Evolutionary conservation across 2,888 invertebrate species (phyloP).

Genomic region (Drosophila putrida): DNA sequence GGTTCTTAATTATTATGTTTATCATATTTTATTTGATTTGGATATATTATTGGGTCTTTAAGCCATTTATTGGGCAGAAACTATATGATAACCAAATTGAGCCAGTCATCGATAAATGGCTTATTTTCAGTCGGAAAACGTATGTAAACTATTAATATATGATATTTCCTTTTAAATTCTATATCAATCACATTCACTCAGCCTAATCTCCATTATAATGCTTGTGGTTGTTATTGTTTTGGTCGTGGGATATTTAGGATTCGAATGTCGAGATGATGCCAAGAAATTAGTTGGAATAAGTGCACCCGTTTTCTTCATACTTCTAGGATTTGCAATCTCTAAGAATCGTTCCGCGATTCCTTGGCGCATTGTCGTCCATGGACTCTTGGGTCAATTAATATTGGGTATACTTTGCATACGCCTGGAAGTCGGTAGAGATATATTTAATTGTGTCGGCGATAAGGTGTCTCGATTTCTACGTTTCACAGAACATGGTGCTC

Average conservation of each 20-base stretch:
- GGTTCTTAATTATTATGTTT: slow-evolving; percentile 25
- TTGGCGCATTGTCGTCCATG: slow-evolving; percentile 86
- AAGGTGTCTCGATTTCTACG: slow-evolving; percentile 86
- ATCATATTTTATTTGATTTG: slow-evolving; percentile 41
- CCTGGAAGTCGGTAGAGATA: slow-evolving; percentile 87
- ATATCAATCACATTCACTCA: slow-evolving; percentile 1
- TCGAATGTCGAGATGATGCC: slow-evolving; percentile 9
- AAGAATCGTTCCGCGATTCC: slow-evolving; percentile 11
- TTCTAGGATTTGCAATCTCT: slow-evolving; percentile 3
- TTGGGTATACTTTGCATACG: slow-evolving; percentile 94
- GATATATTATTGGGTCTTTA: slow-evolving; percentile 52
- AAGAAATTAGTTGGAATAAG: neutral
- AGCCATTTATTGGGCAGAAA: slow-evolving; percentile 42
- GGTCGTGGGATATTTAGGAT: neutral
- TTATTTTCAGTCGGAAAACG: slow-evolving; percentile 43
- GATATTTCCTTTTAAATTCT: neutral
- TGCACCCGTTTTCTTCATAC: slow-evolving; percentile 4
- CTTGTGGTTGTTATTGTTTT: slow-evolving; percentile 9
- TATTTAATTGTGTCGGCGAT: slow-evolving; percentile 41
- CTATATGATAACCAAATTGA: slow-evolving; percentile 38
- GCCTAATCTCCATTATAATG: slow-evolving; percentile 33
- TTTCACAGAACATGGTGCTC: slow-evolving; percentile 91
- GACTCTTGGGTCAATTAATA: slow-evolving; percentile 92
- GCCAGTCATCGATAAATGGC: slow-evolving; percentile 42
- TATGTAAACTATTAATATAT: slow-evolving; percentile 18